Evolutionary conservation across 2,113 vertebrate genomes (phyloP), one percentile per base, ranked within the genome.

Genomic region (Grallaria varia): DNA sequence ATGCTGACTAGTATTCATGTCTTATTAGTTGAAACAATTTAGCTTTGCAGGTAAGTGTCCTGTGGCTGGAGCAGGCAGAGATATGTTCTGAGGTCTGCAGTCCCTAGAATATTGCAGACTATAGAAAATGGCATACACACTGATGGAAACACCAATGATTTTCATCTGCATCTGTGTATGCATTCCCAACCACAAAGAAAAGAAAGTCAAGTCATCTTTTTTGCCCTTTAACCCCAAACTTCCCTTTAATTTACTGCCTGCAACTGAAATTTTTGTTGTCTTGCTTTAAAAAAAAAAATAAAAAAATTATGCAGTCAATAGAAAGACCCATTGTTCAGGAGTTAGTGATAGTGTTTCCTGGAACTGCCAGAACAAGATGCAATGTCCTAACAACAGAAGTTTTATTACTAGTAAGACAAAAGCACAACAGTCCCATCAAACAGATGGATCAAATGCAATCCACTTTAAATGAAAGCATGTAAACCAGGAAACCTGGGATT

Each of bases 361-460:
- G 16, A 8, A 63, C n/a, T 33, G 63, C 22, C 49, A 64, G 69
- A 89, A 73, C 39, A 87, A 80, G 33, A 66, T 39, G 33, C 24
- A 50, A 35, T 23, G 20, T 71, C 82, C 33, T 67, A 64, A 5
- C 25, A 28, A n/a, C 7, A 13, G 12, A 69, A 27, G 8, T 85
- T 93, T 95, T 95, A 84, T 85, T 86, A 71, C 33, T 10, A 28
- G 64, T 66, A 35, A 89, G 21, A 77, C 39, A 92, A 80, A 86
- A 85, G 47, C 19, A 49, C 59, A 90, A 86, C 33, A 85, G 59
- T 50, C 31, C 33, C 39, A 69, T 50, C 83, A 45, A 90, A 78
- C 30, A 84, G 55, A 63, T 8, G 49, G 80, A 94, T 92, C 40
- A 96, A 89, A 25, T 42, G n/a, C 55, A 92, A 86, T 28, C 10